Evolutionary conservation across 2,888 invertebrate genomes (phyloP).

Genomic region (Psococerastis gibbosa): DNA sequence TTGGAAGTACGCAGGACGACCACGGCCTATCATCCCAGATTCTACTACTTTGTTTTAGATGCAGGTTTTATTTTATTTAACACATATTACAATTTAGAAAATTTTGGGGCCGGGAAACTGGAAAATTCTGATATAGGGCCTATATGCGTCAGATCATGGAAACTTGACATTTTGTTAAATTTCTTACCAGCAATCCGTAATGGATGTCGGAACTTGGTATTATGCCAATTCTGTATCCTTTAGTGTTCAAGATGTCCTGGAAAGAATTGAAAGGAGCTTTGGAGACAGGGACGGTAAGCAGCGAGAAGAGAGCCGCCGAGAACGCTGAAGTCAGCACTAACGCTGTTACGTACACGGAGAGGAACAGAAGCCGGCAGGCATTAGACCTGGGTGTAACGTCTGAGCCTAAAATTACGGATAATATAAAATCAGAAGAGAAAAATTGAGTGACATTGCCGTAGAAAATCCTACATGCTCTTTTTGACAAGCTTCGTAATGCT

Average conservation of each 20-base stretch:
- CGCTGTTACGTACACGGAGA: slow-evolving; percentile 3
- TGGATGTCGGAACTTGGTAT: background rate
- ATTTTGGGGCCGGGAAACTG: too few relatives aligned
- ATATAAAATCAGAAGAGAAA: too few relatives aligned
- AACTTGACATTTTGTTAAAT: background rate
- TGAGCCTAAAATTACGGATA: too few relatives aligned
- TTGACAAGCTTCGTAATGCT: too few relatives aligned
- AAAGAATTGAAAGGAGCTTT: background rate
- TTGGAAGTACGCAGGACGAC: too few relatives aligned
- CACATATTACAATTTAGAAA: too few relatives aligned
- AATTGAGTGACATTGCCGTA: too few relatives aligned
- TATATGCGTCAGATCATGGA: background rate
- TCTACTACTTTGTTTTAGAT: too few relatives aligned
- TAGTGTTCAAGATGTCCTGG: background rate
- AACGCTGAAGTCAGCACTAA: slow-evolving; percentile 3
- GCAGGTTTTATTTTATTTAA: too few relatives aligned
- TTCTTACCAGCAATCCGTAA: background rate
- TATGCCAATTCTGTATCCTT: background rate
- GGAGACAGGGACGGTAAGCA: background rate
- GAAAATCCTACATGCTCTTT: too few relatives aligned
- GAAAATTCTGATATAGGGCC: too few relatives aligned
- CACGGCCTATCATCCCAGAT: too few relatives aligned
- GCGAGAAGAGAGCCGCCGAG: slow-evolving; percentile 3
- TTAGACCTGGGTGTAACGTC: slow-evolving; percentile 1
- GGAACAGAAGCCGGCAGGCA: slow-evolving; percentile 5